phyloP scores from a whole-genome alignment of 2,797 vertebrate species.

The Antennarius maculatus region DNA sequence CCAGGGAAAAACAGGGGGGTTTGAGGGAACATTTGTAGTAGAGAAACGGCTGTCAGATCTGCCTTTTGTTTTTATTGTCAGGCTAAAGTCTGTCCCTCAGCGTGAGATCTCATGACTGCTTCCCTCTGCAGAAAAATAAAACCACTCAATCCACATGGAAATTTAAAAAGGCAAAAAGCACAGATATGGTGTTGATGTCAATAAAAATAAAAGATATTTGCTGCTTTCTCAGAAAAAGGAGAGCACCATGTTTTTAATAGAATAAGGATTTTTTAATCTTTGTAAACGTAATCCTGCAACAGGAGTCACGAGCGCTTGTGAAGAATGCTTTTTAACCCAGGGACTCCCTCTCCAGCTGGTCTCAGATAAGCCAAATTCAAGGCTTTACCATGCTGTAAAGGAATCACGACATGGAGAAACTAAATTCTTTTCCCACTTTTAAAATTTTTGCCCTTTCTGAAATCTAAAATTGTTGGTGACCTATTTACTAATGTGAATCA shows the following conservation, averaged over 20 bases:
- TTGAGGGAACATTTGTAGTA: constrained; percentile 64
- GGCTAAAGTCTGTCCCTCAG: constrained; percentile 49
- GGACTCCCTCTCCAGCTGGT: constrained; percentile 22
- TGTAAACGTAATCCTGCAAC: not conserved
- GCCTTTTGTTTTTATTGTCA: constrained; percentile 64
- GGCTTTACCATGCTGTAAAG: constrained; percentile 22
- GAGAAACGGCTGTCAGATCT: constrained; percentile 66
- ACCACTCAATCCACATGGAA: constrained; percentile 21
- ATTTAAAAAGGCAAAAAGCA: constrained; percentile 13
- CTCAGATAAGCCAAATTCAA: constrained; percentile 29
- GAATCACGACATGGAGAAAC: constrained; percentile 25
- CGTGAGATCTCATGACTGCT: constrained; percentile 26
- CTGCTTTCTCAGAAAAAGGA: constrained; percentile 1
- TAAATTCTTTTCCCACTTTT: constrained; percentile 41
- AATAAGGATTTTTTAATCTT: constrained; percentile 2
- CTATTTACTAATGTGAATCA: constrained; percentile 48
- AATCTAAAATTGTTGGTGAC: constrained; percentile 36
- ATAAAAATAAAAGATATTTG: constrained; percentile 19
- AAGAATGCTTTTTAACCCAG: constrained; percentile 2
- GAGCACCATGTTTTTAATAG: not conserved
- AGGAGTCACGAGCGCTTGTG: constrained; percentile 2
- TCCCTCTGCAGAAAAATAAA: constrained; percentile 25
- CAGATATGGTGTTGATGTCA: not conserved
- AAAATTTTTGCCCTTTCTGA: constrained; percentile 9
- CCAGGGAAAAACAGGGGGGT: constrained; percentile 52